A percentile compares a stretch with the other conserved stretches of the same genome.
Conservation (phyloP, 92 coral and sea anemone species). For the Siderastrea radians region DNA sequence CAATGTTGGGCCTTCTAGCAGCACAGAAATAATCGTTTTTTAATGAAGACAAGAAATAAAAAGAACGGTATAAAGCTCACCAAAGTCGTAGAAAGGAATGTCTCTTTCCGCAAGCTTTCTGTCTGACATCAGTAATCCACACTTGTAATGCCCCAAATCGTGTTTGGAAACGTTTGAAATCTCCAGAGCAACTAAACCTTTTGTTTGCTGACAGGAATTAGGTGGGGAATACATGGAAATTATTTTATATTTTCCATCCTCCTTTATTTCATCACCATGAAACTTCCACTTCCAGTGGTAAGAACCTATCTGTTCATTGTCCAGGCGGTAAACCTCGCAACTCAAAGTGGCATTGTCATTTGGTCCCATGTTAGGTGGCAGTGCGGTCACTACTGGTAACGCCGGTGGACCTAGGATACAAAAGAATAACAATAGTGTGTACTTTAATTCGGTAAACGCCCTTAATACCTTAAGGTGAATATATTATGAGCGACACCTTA, state of each 20-base stretch:
- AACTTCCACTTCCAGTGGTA: constrained; percentile 19
- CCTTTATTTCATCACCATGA: background rate
- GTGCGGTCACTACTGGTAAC: background rate
- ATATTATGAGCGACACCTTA: background rate
- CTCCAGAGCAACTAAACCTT: background rate
- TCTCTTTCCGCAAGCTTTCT: background rate
- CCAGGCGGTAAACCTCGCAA: background rate
- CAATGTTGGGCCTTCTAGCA: no score
- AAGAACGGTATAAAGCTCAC: background rate
- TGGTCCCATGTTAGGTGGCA: background rate
- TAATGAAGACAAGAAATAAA: background rate
- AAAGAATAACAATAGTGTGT: background rate
- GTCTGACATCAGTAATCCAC: background rate
- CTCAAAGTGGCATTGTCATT: background rate
- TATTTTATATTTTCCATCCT: background rate
- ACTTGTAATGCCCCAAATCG: constrained; percentile 8
- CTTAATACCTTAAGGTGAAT: background rate
- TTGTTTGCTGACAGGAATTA: background rate
- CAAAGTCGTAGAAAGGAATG: background rate
- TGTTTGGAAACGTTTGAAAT: background rate
- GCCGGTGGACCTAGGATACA: constrained; percentile 12
- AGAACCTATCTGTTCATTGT: background rate
- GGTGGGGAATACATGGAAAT: background rate
- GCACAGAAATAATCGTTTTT: no score
- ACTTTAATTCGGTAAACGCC: background rate